Evolutionary conservation across 2,888 invertebrate genomes (phyloP), one percentile per base, ranked within the genome.

Genomic region (Leptopilina syphax): DNA sequence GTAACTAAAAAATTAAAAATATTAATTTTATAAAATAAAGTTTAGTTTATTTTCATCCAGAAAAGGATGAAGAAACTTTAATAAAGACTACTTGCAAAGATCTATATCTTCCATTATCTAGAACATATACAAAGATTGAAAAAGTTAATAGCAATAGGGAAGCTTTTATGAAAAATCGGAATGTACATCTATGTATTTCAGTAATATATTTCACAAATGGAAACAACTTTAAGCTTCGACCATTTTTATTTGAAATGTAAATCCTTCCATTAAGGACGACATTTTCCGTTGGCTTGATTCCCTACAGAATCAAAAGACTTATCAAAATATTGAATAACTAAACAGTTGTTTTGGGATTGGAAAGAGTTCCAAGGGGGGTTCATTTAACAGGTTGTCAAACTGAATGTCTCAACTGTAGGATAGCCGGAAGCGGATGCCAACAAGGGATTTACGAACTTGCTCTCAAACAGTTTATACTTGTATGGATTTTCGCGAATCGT

Each of bases 101-200:
- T 63, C 24, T 63, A 50, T 50, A 50, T 50, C 10, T 50, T 50
- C 50, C 10, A 50, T 63, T 63, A 18, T 18, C 63, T 18, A 3
- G 24, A 63, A 63, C 63, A 24, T 24, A 63, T 63, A 63, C 9
- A 63, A 63, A 63, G 63, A 24, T 63, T 63, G 63, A 8, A 63
- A 63, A 63, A 63, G 63, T 63, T 24, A 50, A 63, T 63, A 63
- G 24, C 24, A 63, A 63, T 24, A 8, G 8, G 18, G 60, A 63
- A 63, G 27, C 63, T 63, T 63, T 63, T 63, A 63, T 24, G 63
- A 18, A 63, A 63, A 63, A 24, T 63, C 18, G 3, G 0, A 63
- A 24, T 63, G 24, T 63, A 34, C 3, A 34, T 34, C 34, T 34
- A 34, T 4, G 9, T 63, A 63, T 24, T 18, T 63, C 18, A 63